These are phyloP conservation scores for Pseudomugil gertrudae DNA, from an alignment of 2,797 vertebrate genomes.

Conservation along the genomic window DNA sequence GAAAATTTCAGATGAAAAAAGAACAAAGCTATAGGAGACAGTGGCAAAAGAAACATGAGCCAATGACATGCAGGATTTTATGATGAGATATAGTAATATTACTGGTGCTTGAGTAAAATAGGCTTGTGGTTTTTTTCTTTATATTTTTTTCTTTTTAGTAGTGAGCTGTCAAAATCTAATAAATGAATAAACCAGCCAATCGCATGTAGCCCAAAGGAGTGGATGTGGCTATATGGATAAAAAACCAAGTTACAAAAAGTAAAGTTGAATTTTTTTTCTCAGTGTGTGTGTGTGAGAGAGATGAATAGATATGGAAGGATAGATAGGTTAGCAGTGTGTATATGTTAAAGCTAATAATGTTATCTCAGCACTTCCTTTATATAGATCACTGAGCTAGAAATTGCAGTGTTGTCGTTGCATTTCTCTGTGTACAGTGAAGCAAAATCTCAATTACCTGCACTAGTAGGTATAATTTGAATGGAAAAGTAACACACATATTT, in stretches of 20 bases:
- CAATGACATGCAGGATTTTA: background rate
- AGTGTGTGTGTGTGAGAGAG: background rate
- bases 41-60: background rate
- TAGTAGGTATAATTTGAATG: conserved; percentile 52
- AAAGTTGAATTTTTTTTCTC: background rate
- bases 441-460: conserved; percentile 67
- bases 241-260: conserved; percentile 23
- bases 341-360: conserved; percentile 33
- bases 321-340: background rate
- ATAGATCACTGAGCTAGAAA: conserved; percentile 58
- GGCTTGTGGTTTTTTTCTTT: too few species aligned
- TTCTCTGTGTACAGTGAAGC: conserved; percentile 51
- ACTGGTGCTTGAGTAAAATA: background rate
- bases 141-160: background rate
- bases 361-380: conserved; percentile 48
- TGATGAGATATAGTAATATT: background rate
- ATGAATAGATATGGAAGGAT: background rate
- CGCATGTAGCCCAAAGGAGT: background rate
- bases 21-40: background rate
- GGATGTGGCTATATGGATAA: background rate
- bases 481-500: conserved; percentile 59
- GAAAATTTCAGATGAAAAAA: too few species aligned
- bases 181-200: background rate
- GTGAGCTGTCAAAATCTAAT: background rate
- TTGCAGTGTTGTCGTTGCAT: conserved; percentile 25